Evolutionary conservation across 2,113 vertebrate species (phyloP).

Genomic region (Entomyzon cyanotis): DNA sequence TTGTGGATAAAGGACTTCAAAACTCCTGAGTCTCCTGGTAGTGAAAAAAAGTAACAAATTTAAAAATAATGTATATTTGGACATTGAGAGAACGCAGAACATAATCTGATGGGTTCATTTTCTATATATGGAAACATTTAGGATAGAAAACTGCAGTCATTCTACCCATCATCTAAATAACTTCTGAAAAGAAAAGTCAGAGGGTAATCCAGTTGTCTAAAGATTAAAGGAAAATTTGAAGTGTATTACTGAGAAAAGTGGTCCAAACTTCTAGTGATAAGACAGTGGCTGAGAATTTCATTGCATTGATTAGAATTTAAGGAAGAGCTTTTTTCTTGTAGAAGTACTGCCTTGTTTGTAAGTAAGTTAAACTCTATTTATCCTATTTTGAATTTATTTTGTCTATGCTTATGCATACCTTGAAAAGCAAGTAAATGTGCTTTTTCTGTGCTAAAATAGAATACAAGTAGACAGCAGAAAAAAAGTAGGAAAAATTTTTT

Average conservation of each 20-base stretch:
- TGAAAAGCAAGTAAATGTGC: background rate
- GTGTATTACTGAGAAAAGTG: background rate
- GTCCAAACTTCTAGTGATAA: background rate
- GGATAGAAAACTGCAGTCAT: background rate
- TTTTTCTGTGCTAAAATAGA: background rate
- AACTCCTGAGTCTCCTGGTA: background rate
- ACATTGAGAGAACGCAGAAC: background rate
- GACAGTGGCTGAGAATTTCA: background rate
- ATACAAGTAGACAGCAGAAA: background rate
- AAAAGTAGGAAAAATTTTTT: background rate
- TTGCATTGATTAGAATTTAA: background rate
- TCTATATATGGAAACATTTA: background rate
- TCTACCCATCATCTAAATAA: background rate
- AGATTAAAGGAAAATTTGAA: background rate
- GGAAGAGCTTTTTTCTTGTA: background rate
- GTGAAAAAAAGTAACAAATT: background rate
- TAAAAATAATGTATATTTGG: background rate
- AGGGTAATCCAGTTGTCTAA: background rate
- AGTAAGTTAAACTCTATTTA: background rate
- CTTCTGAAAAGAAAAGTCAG: background rate
- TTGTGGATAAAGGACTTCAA: background rate
- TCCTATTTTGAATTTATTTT: background rate
- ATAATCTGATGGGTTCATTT: background rate
- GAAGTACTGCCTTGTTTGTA: background rate
- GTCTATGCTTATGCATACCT: background rate